phyloP scores from a whole-genome alignment of 2,113 vertebrate genomes.

The Leptocoma aspasia region DNA sequence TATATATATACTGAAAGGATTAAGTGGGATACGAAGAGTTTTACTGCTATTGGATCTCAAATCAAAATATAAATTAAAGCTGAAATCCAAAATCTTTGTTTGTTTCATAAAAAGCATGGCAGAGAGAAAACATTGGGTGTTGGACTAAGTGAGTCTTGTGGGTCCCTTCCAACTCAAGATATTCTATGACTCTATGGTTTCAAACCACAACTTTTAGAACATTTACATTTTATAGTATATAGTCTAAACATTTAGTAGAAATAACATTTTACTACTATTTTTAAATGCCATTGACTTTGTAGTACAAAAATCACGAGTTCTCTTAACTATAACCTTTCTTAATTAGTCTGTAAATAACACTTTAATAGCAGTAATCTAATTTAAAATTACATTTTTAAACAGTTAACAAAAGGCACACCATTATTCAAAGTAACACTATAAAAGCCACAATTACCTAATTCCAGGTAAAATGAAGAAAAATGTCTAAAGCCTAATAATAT shows the following conservation, averaged over 20 bases:
- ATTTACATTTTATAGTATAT: not conserved
- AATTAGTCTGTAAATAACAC: not conserved
- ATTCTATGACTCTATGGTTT: not conserved
- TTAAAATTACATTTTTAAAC: not conserved
- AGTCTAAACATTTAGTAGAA: not conserved
- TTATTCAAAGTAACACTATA: not conserved
- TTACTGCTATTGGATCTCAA: not conserved
- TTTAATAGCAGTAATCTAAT: not conserved
- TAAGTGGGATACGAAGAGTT: not conserved
- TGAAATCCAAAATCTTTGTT: not conserved
- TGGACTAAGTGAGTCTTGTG: not conserved
- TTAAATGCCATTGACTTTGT: not conserved
- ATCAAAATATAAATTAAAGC: not conserved
- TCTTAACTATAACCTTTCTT: not conserved
- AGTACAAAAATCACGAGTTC: not conserved
- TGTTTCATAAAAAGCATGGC: not conserved
- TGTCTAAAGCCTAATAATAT: not conserved
- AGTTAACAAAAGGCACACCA: not conserved
- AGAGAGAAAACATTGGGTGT: not conserved
- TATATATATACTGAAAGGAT: not conserved
- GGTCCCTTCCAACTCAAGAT: not conserved
- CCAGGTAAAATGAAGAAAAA: not conserved
- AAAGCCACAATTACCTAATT: not conserved
- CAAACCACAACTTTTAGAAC: not conserved
- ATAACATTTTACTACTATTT: not conserved